Base-by-base conservation (phyloP, 2,888 invertebrate species). In the Lasius fuliginosus region DNA sequence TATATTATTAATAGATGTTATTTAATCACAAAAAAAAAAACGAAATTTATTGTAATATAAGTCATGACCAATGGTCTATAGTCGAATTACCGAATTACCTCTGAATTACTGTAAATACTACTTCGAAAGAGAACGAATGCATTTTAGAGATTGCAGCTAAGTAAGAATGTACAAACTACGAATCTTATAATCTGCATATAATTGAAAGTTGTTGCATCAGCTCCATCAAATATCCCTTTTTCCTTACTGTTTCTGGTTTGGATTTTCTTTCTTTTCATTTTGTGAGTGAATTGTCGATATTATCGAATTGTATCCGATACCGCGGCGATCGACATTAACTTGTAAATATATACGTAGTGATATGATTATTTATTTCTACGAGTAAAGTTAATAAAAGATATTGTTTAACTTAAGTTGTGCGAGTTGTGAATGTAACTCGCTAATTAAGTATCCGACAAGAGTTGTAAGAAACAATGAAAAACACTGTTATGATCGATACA, bases 331-430 rank as follows among this genome's bases (percentile, higher is more conserved):
- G 60, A 81, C 27, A 36, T 81, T 81, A 71, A 58, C 42, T 23
- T 58, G 77, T 79, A 60, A 36, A 60, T 71, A 27, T 69, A 64
- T 15, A 33, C 27, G 33, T 81, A 71, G 23, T 30, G 42, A 23
- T 60, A 73, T 18, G 11, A 79, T 81, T 81, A 81, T 81, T 81
- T 81, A 81, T 81, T 79, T 71, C 36, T 73, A 73, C 71, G 23
- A 49, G 33, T 71, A 79, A 73, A 60, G 12, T 71, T 60, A 73
- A 71, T 69, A 8, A 60, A 42, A 60, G 5, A 2, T 65, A 36
- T 46, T 15, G 11, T 71, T 73, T 79, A 69, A 58, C 5, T 56
- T 42, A 73, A 81, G 27, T 27, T 81, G 18, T 23, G 36, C 46
- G 23, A 71, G 46, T 73, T 73, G 46, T 46, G 46, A 56, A 68